A percentile compares a stretch with the other conserved stretches of the same genome.
These are phyloP conservation scores for Bombus terrestris DNA, from an alignment of 1,140 invertebrate species.

Conservation along the genomic window DNA sequence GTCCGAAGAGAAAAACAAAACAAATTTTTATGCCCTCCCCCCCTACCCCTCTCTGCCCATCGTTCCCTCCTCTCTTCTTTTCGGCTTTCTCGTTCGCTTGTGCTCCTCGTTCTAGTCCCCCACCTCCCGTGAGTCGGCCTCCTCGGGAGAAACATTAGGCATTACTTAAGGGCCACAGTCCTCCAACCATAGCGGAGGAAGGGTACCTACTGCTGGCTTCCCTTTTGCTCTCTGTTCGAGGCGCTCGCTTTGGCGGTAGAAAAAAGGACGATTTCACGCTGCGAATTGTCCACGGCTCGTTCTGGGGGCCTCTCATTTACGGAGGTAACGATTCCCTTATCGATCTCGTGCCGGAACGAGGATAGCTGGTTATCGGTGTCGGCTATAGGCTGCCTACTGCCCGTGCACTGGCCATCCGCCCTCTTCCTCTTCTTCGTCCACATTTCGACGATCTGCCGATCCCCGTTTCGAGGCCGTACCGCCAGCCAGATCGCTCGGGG, in stretches of 20 bases:
- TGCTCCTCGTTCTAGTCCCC: constrained; percentile 56
- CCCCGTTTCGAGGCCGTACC: not conserved
- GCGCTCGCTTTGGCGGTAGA: constrained; percentile 59
- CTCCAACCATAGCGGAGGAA: constrained; percentile 50
- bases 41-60: constrained; percentile 44
- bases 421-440: not conserved
- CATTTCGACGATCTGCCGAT: not conserved
- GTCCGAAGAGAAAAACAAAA: constrained; percentile 74
- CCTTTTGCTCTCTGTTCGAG: constrained; percentile 22
- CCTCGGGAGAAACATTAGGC: constrained; percentile 73
- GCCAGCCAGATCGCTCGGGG: not conserved
- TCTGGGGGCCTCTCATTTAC: constrained; percentile 61
- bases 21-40: constrained; percentile 76
- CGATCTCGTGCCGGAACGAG: constrained; percentile 55
- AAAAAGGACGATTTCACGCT: constrained; percentile 76
- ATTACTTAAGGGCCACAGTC: constrained; percentile 74
- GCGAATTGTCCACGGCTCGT: constrained; percentile 77
- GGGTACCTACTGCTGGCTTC: constrained; percentile 54
- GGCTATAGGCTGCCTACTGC: not conserved
- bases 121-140: constrained; percentile 42
- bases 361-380: constrained; percentile 46
- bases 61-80: constrained; percentile 9
- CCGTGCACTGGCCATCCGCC: not conserved
- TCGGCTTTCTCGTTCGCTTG: constrained; percentile 57
- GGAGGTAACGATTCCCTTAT: constrained; percentile 59